These are phyloP conservation scores for Xiphorhynchus elegans DNA, from an alignment of 2,113 vertebrate species.

Conservation along the genomic window DNA sequence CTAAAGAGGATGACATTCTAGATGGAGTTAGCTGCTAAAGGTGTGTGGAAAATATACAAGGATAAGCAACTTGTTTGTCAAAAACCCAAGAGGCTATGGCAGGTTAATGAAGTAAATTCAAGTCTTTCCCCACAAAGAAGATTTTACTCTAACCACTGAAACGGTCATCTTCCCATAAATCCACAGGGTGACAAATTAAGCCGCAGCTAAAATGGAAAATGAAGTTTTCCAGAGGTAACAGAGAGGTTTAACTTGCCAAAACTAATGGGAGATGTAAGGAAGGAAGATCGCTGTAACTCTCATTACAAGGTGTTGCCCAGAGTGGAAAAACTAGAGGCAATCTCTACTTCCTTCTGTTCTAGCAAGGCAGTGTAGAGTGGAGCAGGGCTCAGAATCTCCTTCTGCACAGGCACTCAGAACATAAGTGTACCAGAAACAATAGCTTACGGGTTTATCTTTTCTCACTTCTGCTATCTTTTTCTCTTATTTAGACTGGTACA, in stretches of 20 bases:
- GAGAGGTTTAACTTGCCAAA: neutral
- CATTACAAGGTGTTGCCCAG: neutral
- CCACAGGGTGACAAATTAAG: neutral
- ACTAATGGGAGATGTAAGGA: neutral
- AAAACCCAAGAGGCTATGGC: neutral
- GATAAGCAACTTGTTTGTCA: neutral
- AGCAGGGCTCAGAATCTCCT: neutral
- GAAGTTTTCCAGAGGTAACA: neutral
- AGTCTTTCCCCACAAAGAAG: neutral
- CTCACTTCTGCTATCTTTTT: neutral
- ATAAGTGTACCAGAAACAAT: neutral
- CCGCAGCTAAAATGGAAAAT: neutral
- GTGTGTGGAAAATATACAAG: neutral
- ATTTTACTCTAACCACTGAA: neutral
- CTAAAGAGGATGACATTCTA: neutral
- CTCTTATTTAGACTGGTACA: neutral
- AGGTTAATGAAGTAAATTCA: neutral
- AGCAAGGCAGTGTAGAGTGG: neutral
- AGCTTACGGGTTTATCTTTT: neutral
- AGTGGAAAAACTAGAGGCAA: neutral
- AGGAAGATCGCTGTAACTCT: neutral
- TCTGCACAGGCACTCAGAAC: neutral
- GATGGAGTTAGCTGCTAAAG: neutral
- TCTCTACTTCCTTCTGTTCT: neutral
- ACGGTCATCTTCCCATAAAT: neutral